Percentiles rank a stretch among this genome's conserved stretches.
phyloP scores from a whole-genome alignment of 1,140 invertebrate species.

The Heliothis subflexa region DNA sequence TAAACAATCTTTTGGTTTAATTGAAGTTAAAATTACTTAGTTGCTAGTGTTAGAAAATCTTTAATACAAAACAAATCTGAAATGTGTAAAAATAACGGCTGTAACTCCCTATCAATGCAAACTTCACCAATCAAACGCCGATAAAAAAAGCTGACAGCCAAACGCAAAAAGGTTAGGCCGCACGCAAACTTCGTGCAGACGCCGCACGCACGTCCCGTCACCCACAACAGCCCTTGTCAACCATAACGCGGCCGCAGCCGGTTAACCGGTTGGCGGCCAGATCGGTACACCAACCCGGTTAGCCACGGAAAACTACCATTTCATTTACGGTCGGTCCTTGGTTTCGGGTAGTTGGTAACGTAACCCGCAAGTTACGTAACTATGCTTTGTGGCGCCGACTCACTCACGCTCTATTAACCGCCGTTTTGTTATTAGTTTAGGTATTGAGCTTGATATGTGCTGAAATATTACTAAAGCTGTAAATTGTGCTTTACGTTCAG shows the following conservation, averaged over 20 bases:
- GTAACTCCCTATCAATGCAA: not conserved
- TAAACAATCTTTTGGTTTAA: not conserved
- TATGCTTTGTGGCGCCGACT: constrained; percentile 71
- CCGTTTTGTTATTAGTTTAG: constrained; percentile 51
- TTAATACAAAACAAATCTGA: not conserved
- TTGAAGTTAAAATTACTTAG: not conserved
- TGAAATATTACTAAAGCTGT: constrained; percentile 10
- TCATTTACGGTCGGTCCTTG: constrained; percentile 81
- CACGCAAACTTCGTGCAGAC: constrained; percentile 71
- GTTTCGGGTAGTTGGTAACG: constrained; percentile 81
- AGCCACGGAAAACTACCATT: constrained; percentile 81
- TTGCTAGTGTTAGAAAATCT: not conserved
- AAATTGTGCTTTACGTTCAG: not conserved
- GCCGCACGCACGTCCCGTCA: constrained; percentile 68
- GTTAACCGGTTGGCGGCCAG: constrained; percentile 57
- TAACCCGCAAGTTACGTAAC: constrained; percentile 80
- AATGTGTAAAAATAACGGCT: not conserved
- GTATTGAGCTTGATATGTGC: constrained; percentile 40
- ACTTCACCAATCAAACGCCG: not conserved
- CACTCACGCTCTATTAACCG: constrained; percentile 62
- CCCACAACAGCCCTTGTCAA: constrained; percentile 80
- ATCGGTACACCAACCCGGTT: constrained; percentile 64
- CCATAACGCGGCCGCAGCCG: constrained; percentile 81
- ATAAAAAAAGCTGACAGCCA: constrained; percentile 43
- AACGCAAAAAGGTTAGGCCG: constrained; percentile 42